Conservation (phyloP, 2,113 vertebrate species). For the Scalopus aquaticus region DNA sequence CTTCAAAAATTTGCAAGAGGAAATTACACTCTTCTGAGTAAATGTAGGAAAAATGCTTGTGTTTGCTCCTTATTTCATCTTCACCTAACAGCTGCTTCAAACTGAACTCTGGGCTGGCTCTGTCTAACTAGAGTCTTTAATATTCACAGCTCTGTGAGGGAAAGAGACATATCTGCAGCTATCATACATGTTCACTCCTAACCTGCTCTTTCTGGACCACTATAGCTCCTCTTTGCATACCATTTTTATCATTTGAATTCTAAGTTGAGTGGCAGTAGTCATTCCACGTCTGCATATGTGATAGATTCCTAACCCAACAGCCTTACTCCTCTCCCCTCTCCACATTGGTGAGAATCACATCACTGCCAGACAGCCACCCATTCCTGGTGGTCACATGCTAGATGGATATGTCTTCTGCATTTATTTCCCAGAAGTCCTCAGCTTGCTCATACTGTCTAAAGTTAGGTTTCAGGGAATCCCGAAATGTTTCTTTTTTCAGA, state of each 20-base stretch:
- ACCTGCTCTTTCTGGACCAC: neutral
- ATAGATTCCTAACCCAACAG: neutral
- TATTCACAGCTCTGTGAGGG: neutral
- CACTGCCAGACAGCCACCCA: neutral
- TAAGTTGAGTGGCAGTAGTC: no score
- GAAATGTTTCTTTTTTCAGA: conserved; percentile 22
- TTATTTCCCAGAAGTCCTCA: conserved; percentile 46
- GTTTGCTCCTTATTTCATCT: no score
- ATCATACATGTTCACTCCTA: neutral
- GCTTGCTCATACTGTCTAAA: conserved; percentile 16
- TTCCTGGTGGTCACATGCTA: neutral
- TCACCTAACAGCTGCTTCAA: neutral
- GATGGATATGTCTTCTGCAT: neutral
- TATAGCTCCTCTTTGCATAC: neutral
- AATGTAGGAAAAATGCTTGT: neutral
- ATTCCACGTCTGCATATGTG: neutral
- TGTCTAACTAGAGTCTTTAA: neutral
- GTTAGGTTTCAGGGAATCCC: conserved; percentile 60
- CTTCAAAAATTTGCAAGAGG: neutral
- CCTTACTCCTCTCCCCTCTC: neutral
- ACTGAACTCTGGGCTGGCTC: neutral
- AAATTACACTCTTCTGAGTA: conserved; percentile 29
- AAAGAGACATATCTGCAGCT: neutral
- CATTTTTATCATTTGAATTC: neutral
- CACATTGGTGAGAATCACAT: neutral